Percentiles rank a stretch among this genome's conserved stretches.
Evolutionary conservation across 2,888 invertebrate species (phyloP).

Genomic region (Meganola albula): DNA sequence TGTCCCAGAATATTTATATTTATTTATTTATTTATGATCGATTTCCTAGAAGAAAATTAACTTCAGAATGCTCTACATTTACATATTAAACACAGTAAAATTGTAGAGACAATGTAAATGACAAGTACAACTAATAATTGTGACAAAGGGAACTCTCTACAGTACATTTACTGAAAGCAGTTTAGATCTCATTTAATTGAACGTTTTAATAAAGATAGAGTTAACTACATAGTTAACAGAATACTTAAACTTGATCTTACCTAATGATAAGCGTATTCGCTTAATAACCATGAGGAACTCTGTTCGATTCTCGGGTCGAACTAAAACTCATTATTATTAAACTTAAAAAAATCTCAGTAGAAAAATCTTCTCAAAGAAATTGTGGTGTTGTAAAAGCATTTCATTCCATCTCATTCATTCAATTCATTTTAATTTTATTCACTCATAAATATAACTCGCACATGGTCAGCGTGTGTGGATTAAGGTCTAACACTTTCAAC

Average conservation of each 20-base stretch:
- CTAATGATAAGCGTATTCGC: too few species aligned
- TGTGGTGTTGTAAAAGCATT: too few species aligned
- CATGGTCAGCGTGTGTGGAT: too few species aligned
- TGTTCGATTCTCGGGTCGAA: too few species aligned
- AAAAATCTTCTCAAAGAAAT: too few species aligned
- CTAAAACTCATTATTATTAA: too few species aligned
- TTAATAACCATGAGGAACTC: too few species aligned
- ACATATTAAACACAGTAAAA: conserved; percentile 34
- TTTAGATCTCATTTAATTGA: conserved; percentile 22
- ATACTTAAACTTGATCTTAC: too few species aligned
- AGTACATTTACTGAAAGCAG: conserved; percentile 3
- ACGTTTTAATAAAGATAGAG: conserved; percentile 19
- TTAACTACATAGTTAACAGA: too few species aligned
- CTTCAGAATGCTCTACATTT: conserved; percentile 28
- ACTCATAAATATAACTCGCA: neutral
- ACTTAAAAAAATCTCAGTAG: too few species aligned
- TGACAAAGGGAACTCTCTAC: conserved; percentile 22
- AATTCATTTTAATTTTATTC: neutral
- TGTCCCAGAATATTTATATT: neutral
- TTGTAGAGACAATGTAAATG: conserved; percentile 31
- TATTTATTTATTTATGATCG: conserved; percentile 8
- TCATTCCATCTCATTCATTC: too few species aligned
- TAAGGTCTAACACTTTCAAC: too few species aligned
- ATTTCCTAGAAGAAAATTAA: conserved; percentile 7
- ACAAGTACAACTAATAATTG: conserved; percentile 27